phyloP scores from a whole-genome alignment of 23 tunicate genomes.

The Halocynthia roretzi region DNA sequence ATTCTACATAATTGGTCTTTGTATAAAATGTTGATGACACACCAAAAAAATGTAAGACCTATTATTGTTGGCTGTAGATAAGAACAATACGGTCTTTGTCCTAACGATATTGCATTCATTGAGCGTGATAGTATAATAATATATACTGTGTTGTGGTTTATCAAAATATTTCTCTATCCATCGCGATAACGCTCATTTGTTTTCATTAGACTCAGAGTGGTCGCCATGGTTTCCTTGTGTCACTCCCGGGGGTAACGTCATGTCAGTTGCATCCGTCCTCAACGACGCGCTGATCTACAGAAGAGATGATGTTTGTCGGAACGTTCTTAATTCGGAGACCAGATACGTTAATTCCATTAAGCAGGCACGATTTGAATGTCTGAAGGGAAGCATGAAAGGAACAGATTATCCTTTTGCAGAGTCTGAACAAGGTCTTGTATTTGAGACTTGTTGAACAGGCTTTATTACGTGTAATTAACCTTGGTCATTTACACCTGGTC shows the following conservation, averaged over 20 bases:
- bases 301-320: conserved; percentile 52
- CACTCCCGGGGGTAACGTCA: background rate
- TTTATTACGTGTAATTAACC: background rate
- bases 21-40: too few species aligned
- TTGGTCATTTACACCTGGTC: background rate
- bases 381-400: conserved; percentile 46
- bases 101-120: too few species aligned
- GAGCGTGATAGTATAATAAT: too few species aligned
- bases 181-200: too few species aligned
- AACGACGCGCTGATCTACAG: conserved; percentile 34
- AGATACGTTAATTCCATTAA: conserved; percentile 38
- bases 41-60: too few species aligned
- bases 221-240: conserved; percentile 19
- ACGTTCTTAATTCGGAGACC: conserved; percentile 31
- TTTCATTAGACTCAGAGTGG: conserved; percentile 18
- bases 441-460: background rate
- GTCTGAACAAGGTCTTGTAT: conserved; percentile 9
- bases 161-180: too few species aligned
- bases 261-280: conserved; percentile 34
- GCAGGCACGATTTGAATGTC: conserved; percentile 68
- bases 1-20: too few species aligned
- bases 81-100: too few species aligned
- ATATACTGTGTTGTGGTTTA: too few species aligned
- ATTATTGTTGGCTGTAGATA: too few species aligned
- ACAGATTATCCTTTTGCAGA: conserved; percentile 71